These are phyloP conservation scores for Zingel zingel DNA, from an alignment of 2,113 vertebrate species.

Conservation along the genomic window DNA sequence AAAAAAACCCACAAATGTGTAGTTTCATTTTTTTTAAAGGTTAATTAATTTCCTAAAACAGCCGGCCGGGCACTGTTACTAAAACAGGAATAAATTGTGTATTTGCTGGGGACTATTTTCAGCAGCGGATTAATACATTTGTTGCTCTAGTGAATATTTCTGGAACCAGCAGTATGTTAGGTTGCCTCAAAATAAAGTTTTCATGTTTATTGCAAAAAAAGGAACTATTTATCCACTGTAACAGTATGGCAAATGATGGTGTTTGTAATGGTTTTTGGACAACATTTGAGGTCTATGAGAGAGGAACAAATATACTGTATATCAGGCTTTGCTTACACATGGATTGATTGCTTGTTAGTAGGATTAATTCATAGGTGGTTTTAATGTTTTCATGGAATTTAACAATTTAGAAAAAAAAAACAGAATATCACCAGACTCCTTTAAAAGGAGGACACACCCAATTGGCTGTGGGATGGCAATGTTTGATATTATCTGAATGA, in stretches of 20 bases:
- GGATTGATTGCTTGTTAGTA: not conserved
- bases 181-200: not conserved
- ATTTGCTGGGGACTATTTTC: not conserved
- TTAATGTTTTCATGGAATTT: slow-evolving; percentile 2
- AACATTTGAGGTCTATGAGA: not conserved
- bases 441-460: not conserved
- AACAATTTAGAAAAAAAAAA: not conserved
- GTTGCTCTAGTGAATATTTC: not conserved
- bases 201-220: not conserved
- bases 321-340: no score
- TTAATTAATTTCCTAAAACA: no score
- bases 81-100: not conserved
- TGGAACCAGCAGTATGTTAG: not conserved
- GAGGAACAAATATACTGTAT: not conserved
- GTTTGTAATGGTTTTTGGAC: not conserved
- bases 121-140: not conserved
- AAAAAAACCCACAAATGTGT: no score
- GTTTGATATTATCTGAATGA: slow-evolving; percentile 21
- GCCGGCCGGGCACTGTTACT: not conserved
- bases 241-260: not conserved
- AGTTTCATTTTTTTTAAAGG: no score
- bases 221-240: not conserved
- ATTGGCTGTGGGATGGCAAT: not conserved
- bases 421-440: not conserved
- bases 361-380: not conserved